phyloP scores from a whole-genome alignment of 2,113 vertebrate genomes.

The Morone chrysops region DNA sequence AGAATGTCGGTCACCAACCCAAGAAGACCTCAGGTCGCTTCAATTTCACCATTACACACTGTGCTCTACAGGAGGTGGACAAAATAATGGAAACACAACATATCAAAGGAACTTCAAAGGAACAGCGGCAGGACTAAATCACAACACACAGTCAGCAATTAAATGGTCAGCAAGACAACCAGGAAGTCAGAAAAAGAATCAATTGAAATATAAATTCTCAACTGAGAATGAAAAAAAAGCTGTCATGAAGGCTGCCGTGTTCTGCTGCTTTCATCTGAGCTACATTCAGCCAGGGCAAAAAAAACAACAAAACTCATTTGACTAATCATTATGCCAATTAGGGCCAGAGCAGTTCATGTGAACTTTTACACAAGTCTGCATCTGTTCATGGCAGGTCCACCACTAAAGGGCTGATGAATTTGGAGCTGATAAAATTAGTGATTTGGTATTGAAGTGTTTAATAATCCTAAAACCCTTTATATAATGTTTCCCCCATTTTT shows the following conservation, averaged over 20 bases:
- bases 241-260: not conserved
- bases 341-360: not conserved
- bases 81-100: conserved; percentile 32
- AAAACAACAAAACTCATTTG: not conserved
- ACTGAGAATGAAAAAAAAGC: not conserved
- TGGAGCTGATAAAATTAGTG: not conserved
- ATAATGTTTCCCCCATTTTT: not conserved
- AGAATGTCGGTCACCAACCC: not conserved
- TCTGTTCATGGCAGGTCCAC: not conserved
- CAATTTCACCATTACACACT: conserved; percentile 1
- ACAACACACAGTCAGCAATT: not conserved
- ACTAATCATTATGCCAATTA: not conserved
- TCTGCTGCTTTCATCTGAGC: not conserved
- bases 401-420: not conserved
- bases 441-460: not conserved
- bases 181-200: not conserved
- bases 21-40: not conserved
- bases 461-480: not conserved
- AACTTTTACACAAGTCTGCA: not conserved
- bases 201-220: not conserved
- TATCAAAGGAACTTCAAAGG: not conserved
- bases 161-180: not conserved
- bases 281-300: conserved; percentile 6
- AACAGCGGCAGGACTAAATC: not conserved
- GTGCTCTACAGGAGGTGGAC: conserved; percentile 26